A percentile compares a stretch with the other conserved stretches of the same genome.
Evolutionary conservation across 2,113 vertebrate species (phyloP).

Genomic region (Pseudonaja textilis): DNA sequence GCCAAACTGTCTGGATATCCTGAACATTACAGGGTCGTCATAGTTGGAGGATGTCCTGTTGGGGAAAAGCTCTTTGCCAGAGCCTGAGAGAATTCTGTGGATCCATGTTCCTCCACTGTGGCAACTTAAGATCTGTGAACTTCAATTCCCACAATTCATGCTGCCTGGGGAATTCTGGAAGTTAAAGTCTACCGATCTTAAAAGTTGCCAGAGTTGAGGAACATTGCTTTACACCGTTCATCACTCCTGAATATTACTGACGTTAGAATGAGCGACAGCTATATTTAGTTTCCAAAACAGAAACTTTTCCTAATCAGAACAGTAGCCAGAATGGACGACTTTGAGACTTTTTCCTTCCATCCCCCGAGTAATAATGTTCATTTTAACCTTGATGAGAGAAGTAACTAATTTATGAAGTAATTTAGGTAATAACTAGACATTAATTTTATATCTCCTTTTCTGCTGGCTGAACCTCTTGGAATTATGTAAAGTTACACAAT

Average conservation of each 20-base stretch:
- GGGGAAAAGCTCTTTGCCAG: neutral
- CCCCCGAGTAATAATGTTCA: conserved; percentile 47
- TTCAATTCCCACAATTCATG: neutral
- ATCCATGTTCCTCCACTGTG: neutral
- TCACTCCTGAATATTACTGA: neutral
- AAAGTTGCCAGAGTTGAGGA: too few relatives aligned
- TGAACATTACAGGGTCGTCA: neutral
- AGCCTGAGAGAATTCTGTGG: neutral
- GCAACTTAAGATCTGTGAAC: neutral
- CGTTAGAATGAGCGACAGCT: neutral
- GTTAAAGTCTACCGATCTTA: too few relatives aligned
- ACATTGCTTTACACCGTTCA: neutral
- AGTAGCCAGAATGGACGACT: conserved; percentile 20
- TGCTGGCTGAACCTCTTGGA: conserved; percentile 55
- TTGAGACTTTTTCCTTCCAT: conserved; percentile 10
- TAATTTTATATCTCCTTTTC: conserved; percentile 60
- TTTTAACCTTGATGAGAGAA: conserved; percentile 45
- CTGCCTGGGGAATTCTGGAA: neutral
- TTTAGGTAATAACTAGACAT: conserved; percentile 66
- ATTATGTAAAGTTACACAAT: conserved; percentile 60
- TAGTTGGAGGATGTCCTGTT: neutral
- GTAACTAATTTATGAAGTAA: conserved; percentile 63
- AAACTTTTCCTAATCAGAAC: conserved; percentile 21
- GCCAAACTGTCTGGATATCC: neutral
- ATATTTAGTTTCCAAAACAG: neutral